These are phyloP conservation scores for Drosophila nannoptera DNA, from an alignment of 1,140 invertebrate genomes.

Conservation along the genomic window DNA sequence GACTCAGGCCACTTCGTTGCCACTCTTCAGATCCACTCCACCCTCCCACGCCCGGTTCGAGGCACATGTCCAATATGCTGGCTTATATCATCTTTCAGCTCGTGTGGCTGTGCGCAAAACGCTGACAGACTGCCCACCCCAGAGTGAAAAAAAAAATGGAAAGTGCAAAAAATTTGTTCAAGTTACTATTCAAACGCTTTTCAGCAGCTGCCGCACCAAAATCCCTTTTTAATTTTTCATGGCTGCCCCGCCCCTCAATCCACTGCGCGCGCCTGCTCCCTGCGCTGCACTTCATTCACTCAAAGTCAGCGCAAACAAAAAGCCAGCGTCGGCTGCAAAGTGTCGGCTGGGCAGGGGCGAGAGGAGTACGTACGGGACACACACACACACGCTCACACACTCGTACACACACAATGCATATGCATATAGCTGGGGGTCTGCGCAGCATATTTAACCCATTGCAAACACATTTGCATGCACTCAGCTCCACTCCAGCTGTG, in stretches of 20 bases:
- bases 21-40: slow-evolving; percentile 12
- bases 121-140: slow-evolving; percentile 20
- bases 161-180: slow-evolving; percentile 57
- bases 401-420: slow-evolving; percentile 33
- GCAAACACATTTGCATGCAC: slow-evolving; percentile 68
- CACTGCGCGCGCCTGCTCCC: neutral
- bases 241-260: slow-evolving; percentile 19
- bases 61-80: slow-evolving; percentile 44
- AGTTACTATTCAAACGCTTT: slow-evolving; percentile 67
- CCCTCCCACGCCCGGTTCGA: neutral
- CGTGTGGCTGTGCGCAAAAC: slow-evolving; percentile 25
- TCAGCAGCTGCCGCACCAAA: slow-evolving; percentile 66
- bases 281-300: slow-evolving; percentile 37
- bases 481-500: slow-evolving; percentile 21
- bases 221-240: slow-evolving; percentile 76
- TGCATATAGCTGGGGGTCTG: slow-evolving; percentile 42
- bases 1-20: slow-evolving; percentile 30
- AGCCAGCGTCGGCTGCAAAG: slow-evolving; percentile 9
- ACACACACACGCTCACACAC: slow-evolving; percentile 1
- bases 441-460: slow-evolving; percentile 64
- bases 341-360: neutral
- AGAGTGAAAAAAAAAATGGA: slow-evolving; percentile 28
- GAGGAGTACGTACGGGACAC: neutral
- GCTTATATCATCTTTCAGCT: slow-evolving; percentile 47
- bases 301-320: slow-evolving; percentile 69